These are phyloP conservation scores for Lethenteron camtschaticum DNA, from an alignment of 2,113 vertebrate species.

Conservation along the genomic window DNA sequence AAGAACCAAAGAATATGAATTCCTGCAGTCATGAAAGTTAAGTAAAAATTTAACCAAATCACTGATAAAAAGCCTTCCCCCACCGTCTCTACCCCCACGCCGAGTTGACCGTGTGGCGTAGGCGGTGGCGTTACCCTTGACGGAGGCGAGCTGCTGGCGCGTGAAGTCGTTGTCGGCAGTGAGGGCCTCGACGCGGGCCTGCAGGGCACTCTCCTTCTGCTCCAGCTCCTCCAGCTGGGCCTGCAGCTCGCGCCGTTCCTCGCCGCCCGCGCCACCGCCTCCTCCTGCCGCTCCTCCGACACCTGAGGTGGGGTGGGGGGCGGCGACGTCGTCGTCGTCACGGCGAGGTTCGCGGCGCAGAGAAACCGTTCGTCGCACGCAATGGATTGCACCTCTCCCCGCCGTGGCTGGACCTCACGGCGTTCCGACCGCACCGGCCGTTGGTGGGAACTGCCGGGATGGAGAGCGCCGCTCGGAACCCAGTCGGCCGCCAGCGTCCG, in stretches of 20 bases:
- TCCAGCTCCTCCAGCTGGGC: slow-evolving; percentile 88
- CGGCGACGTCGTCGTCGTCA: no score
- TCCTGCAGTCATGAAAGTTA: not conserved
- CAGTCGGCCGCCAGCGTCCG: no score
- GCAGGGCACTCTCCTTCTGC: slow-evolving; percentile 88
- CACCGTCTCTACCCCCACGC: no score
- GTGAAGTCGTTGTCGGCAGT: slow-evolving; percentile 98
- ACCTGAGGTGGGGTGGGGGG: not conserved
- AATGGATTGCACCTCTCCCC: no score
- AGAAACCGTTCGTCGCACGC: no score
- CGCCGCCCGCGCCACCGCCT: slow-evolving; percentile 69
- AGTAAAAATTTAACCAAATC: slow-evolving; percentile 1
- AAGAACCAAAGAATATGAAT: slow-evolving; percentile 13
- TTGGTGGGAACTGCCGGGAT: no score
- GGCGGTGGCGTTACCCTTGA: slow-evolving; percentile 44
- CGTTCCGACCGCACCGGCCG: no score
- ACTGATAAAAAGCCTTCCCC: not conserved
- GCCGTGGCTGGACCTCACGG: no score
- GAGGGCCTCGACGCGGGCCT: slow-evolving; percentile 86
- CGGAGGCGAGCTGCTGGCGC: slow-evolving; percentile 70
- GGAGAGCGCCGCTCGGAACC: no score
- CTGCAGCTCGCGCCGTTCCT: slow-evolving; percentile 72
- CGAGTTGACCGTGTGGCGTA: no score
- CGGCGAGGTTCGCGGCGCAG: no score
- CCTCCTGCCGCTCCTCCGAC: slow-evolving; percentile 69